phyloP scores from a whole-genome alignment of 1,140 invertebrate genomes.

The Brachionus paranguensis region DNA sequence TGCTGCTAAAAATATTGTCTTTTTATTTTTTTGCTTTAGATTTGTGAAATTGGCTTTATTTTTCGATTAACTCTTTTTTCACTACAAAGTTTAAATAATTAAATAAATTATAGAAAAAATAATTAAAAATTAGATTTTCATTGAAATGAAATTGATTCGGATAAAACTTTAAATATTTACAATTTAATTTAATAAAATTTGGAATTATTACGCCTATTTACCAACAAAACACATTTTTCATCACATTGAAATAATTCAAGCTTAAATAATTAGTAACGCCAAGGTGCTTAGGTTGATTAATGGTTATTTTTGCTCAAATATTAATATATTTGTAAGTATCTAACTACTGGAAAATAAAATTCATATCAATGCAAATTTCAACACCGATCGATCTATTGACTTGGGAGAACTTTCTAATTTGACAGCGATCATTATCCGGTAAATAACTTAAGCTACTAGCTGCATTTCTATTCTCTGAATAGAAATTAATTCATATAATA shows the following conservation, averaged over 20 bases:
- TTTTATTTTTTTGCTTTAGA: neutral
- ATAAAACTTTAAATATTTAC: too few species aligned
- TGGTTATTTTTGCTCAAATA: neutral
- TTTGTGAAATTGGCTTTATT: too few species aligned
- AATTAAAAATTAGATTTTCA: too few species aligned
- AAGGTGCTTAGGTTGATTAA: neutral
- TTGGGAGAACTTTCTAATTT: neutral
- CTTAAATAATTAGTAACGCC: neutral
- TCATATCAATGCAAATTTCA: neutral
- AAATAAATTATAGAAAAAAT: too few species aligned
- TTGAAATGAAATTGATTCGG: too few species aligned
- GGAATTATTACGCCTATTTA: too few species aligned
- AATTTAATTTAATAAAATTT: too few species aligned
- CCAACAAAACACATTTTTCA: neutral
- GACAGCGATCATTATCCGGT: slow-evolving; percentile 3
- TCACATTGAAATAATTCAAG: neutral
- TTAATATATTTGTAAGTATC: neutral
- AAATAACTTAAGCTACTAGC: neutral
- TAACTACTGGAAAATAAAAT: neutral
- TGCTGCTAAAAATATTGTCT: neutral
- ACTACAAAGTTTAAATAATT: too few species aligned
- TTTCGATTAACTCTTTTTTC: too few species aligned
- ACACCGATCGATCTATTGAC: neutral
- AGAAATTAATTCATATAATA: slow-evolving; percentile 3
- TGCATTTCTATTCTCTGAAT: neutral